Evolutionary conservation across 2,113 vertebrate genomes (phyloP), one percentile per base, ranked within the genome.

Genomic region (Hippocampus abdominalis): DNA sequence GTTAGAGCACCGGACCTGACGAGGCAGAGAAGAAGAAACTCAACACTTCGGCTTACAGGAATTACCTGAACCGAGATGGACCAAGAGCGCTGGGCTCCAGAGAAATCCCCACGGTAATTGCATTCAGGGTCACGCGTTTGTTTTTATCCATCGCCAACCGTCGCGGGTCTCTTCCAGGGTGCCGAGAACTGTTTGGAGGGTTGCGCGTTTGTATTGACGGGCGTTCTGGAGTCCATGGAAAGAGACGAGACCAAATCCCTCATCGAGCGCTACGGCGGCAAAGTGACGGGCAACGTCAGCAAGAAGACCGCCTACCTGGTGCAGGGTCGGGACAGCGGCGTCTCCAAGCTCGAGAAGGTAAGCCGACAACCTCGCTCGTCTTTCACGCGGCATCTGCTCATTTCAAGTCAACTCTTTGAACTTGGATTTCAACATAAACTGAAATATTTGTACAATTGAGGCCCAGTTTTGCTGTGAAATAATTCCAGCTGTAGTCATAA

Each of bases 181-280:
- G 95, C 90, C 71, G 97, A 98, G 68, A 99, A 99, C 91, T 98
- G 96, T 85, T 84, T 99, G 91, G 97, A 99, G 87, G 96, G 95
- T 11, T 91, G 96, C 76, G 94, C 90, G 0, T 99, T 99, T 77
- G 97, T 99, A 25, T 87, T 99, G 88, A 98, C 97, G 0, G 97
- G 97, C 0, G 93, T 99, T 66, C 77, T 99, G 84, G 97, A 99
- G 89, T 98, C 94, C 1, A 94, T 98, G 84, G 97, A 99, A 75
- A 89, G 97, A 42, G 96, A 99, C 0, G 97, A 96, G 3, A 93
- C 95, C 70, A 98, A 96, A 84, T 90, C 93, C 77, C 86, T 99
- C 48, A 94, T 99, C 4, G 97, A 99, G 64, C 96, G 97, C 11
- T 95, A 99, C 0, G 97, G 97, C 8, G 97, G 97, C 11, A 99